A percentile compares a stretch with the other conserved stretches of the same genome.
phyloP scores from a whole-genome alignment of 2,113 vertebrate species.

The Archilochus colubris region DNA sequence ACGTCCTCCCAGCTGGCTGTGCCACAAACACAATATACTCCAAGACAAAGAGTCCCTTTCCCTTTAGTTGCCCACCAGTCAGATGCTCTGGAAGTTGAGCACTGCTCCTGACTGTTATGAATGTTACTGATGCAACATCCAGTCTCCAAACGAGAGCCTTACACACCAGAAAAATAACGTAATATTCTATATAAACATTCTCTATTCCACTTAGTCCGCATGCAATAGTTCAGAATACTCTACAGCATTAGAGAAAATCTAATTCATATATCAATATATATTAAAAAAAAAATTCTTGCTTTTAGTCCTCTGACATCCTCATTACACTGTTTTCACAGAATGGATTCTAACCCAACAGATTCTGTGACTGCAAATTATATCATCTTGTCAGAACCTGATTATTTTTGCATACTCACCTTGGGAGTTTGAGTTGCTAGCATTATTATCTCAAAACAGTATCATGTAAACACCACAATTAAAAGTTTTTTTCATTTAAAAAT shows the following conservation, averaged over 20 bases:
- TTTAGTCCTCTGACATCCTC: neutral
- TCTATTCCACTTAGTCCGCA: neutral
- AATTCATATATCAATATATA: neutral
- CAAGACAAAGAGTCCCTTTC: fast-evolving
- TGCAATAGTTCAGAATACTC: neutral
- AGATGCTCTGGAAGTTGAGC: neutral
- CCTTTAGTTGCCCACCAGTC: neutral
- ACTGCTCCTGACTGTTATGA: neutral
- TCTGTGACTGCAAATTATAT: no score
- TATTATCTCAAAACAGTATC: neutral
- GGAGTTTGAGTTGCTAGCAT: neutral
- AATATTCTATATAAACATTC: neutral
- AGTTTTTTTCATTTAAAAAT: neutral
- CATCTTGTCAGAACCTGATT: neutral
- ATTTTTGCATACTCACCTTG: neutral
- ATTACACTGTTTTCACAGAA: neutral
- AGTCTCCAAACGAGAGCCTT: neutral
- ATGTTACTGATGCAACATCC: neutral
- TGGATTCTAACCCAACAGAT: neutral
- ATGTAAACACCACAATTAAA: neutral
- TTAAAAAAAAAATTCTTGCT: neutral
- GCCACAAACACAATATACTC: neutral
- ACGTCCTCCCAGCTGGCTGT: neutral
- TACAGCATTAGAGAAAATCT: neutral
- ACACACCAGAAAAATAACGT: neutral